These are phyloP conservation scores for Antitype chi DNA, from an alignment of 2,888 invertebrate species.

Conservation along the genomic window DNA sequence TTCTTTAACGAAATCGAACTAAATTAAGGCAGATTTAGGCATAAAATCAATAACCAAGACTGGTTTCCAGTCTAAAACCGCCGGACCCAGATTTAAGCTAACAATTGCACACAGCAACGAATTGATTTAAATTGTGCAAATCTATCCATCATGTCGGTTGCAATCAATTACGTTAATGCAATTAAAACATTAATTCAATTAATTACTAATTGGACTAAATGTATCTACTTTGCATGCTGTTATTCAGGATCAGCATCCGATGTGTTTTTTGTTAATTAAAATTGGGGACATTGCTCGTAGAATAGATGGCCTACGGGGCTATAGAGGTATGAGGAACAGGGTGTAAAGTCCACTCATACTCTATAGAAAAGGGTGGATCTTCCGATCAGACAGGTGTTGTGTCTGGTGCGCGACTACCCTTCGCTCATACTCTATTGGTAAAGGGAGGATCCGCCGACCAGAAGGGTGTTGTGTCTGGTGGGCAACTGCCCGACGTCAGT, in stretches of 20 bases:
- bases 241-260: constrained; percentile 22
- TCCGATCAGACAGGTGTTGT: too few relatives aligned
- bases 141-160: constrained; percentile 39
- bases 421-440: too few relatives aligned
- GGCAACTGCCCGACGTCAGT: too few relatives aligned
- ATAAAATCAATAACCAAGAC: constrained; percentile 26
- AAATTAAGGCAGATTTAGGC: constrained; percentile 20
- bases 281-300: too few relatives aligned
- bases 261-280: constrained; percentile 29
- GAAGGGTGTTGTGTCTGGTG: too few relatives aligned
- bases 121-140: constrained; percentile 59
- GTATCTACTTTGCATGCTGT: constrained; percentile 18
- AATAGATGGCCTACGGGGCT: too few relatives aligned
- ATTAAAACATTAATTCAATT: constrained; percentile 50
- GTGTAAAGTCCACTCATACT: too few relatives aligned
- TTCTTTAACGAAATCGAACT: constrained; percentile 1
- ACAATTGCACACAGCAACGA: constrained; percentile 48
- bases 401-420: too few relatives aligned
- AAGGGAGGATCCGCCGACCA: too few relatives aligned
- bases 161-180: constrained; percentile 50
- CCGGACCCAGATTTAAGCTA: constrained; percentile 41
- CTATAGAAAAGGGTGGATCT: too few relatives aligned
- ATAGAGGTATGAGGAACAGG: too few relatives aligned
- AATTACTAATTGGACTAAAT: constrained; percentile 43
- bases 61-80: constrained; percentile 32